Evolutionary conservation across 2,797 vertebrate genomes (phyloP), one percentile per base, ranked within the genome.

Genomic region (Rhodeus uyekii): DNA sequence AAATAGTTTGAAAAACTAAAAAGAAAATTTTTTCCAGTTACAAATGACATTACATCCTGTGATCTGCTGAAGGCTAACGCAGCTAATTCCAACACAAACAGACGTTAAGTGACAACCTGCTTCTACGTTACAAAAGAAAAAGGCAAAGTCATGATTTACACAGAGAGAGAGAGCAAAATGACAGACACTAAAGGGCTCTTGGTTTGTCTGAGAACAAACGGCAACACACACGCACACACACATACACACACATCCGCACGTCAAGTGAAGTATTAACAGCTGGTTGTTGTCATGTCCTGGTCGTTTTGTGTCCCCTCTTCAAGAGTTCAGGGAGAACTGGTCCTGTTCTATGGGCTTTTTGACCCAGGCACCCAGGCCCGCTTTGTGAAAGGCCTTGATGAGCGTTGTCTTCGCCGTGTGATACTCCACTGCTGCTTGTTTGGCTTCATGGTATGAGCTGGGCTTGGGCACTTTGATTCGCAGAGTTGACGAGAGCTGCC

Each of bases 291-390:
- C 85, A 67, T 87, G 85, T 86, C 81, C 76, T 68, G 67, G 79
- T 84, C 50, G 84, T 72, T 72, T 83, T 80, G 39, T 85, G 86
- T 69, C 78, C 77, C 87, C 88, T 89, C 83, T 90, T 95, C 94
- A 95, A 90, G 95, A 94, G 91, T 92, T 92, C 82, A 98, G 95
- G 12, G 95, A 95, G 93, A 99, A 99, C 92, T 99, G 97, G 94
- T 99, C 98, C 93, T 99, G 98, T 90, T 99, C 98, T 1, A 96
- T 97, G 86, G 98, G 98, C 86, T 99, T 99, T 91, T 99, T 97
- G 89, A 99, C 96, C 98, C 98, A 99, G 88, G 97, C 97, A 32
- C 98, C 98, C 58, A 99, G 94, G 68, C 97, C 97, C 1, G 97
- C 96, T 94, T 98, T 99, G 92, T 97, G 93, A 93, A 99, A 99